Percentiles rank a stretch among this genome's conserved stretches.
Conservation (phyloP, 2,113 vertebrate genomes). For the Capreolus pygargus region DNA sequence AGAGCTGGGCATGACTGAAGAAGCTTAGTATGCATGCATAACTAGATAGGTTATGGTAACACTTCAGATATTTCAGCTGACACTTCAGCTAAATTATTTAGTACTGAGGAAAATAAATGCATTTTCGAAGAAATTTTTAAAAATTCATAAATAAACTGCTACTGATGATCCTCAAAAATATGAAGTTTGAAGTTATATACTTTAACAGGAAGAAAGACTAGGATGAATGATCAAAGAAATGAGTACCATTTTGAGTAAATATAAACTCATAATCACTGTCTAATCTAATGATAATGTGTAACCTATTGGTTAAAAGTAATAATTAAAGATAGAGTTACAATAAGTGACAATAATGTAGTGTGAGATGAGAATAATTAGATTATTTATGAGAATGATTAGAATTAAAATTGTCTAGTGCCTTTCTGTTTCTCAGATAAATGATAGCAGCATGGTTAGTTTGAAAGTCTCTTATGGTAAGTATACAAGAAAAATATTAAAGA, state of each 20-base stretch:
- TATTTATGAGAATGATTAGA: background rate
- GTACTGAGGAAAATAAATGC: background rate
- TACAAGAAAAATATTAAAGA: background rate
- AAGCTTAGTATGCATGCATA: background rate
- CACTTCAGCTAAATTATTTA: background rate
- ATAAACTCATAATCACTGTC: background rate
- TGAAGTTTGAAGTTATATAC: background rate
- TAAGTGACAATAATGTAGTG: background rate
- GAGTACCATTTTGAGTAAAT: background rate
- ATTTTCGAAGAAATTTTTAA: background rate
- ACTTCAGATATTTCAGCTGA: background rate
- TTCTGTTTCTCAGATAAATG: background rate
- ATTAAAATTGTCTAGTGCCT: background rate
- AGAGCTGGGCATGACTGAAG: background rate
- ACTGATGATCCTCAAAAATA: background rate
- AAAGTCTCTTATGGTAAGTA: background rate
- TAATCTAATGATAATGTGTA: background rate
- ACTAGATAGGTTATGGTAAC: background rate
- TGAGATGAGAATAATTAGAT: background rate
- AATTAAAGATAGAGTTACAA: background rate
- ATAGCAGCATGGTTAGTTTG: background rate
- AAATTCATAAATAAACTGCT: background rate
- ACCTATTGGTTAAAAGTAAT: background rate
- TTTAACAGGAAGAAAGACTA: background rate
- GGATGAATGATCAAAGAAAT: background rate